These are phyloP conservation scores for Andrena cerasifolii DNA, from an alignment of 1,140 invertebrate genomes.

Conservation along the genomic window DNA sequence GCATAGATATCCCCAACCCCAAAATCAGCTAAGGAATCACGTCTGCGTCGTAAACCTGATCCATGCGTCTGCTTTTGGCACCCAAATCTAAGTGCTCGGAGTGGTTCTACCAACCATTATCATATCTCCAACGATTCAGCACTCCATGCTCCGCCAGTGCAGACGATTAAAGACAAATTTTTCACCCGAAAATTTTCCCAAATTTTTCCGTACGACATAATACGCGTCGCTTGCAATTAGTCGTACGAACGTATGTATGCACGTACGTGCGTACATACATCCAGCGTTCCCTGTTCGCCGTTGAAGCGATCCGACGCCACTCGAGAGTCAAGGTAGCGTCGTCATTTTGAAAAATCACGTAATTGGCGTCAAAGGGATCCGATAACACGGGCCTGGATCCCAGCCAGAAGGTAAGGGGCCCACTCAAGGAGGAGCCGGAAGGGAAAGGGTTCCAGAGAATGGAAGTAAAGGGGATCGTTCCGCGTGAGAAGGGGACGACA, in stretches of 20 bases:
- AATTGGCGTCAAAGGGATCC: slow-evolving; percentile 67
- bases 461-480: slow-evolving; percentile 9
- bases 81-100: too few species aligned
- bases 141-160: too few species aligned
- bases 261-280: too few species aligned
- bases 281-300: background rate
- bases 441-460: slow-evolving; percentile 28
- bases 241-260: too few species aligned
- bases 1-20: too few species aligned
- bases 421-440: slow-evolving; percentile 19
- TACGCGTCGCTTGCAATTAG: too few species aligned
- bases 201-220: background rate
- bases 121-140: too few species aligned
- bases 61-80: too few species aligned
- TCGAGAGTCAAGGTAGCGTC: background rate
- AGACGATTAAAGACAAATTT: background rate
- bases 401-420: slow-evolving; percentile 57
- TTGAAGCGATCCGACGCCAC: background rate
- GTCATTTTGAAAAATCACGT: slow-evolving; percentile 65
- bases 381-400: slow-evolving; percentile 58
- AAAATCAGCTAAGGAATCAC: too few species aligned
- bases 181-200: background rate
- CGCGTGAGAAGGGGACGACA: slow-evolving; percentile 39
- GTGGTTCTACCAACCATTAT: too few species aligned
- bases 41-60: too few species aligned